Base-by-base conservation (phyloP, 2,113 vertebrate genomes). In the Muscicapa adusta region DNA sequence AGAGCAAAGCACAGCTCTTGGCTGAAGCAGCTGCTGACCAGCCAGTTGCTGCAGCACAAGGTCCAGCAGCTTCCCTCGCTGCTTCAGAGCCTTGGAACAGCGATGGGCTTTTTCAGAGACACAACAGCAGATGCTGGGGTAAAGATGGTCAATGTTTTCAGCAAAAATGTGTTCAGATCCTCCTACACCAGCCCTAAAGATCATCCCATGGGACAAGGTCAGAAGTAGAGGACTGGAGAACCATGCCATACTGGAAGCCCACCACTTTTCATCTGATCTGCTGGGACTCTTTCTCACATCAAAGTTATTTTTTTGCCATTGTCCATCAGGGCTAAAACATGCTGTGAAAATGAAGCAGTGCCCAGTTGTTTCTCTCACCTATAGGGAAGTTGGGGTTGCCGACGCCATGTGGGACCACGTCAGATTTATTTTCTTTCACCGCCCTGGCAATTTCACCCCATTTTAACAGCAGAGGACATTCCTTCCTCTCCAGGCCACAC, bases 41-140 rank as follows among this genome's bases (percentile, higher is more conserved):
- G 57, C 38, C 36, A 20, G 80, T 2, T 80, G 33, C 80, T 54
- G 48, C 63, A 67, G 51, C 73, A 85, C 73, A 68, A 60, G 76
- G 62, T 65, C 70, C 90, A 85, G 68, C 70, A 56, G 84, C 71
- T 70, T 57, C 45, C 29, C 57, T 36, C 66, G 53, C 24, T 81
- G 53, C 8, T 63, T n/a, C 38, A 0, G 0, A 9, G 18, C 12
- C 85, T 62, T 1, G 0, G 33, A 86, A 73, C 4, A 2, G 25
- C 34, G 62, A 53, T 0, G 0, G 22, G 74, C 38, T 85, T 83
- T 54, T 34, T 74, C 91, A 88, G 63, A 73, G 25, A 76, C 60
- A 50, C 1, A 1, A 45, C 18, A 72, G 50, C 29, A 73, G 50
- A 42, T 38, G 47, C 91, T 53, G 42, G 3, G 0, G 11, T 38